Base-by-base conservation (phyloP, 1,140 invertebrate species). In the Phymastichus coffea region DNA sequence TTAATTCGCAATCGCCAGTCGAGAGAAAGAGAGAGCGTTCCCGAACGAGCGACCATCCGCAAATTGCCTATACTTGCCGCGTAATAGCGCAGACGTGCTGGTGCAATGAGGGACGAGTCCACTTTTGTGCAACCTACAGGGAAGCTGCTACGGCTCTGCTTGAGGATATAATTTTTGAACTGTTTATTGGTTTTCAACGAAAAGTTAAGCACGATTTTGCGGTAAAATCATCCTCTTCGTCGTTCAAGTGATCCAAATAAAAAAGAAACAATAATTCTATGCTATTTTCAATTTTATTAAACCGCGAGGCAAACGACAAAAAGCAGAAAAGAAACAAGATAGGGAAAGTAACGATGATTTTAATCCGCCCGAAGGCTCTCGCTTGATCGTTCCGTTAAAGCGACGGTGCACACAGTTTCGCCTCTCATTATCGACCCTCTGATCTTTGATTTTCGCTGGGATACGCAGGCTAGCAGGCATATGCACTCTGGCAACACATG, bases 21-120 rank as follows among this genome's bases (percentile, higher is more conserved):
- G n/a, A 43, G 40, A 20, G 17, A 20, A 22, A 43, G 4, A 46
- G 17, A 12, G 4, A 37, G 38, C 17, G 51, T 26, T n/a, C n/a
- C 28, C 47, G 28, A 30, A 23, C 37, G 64, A 66, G 68, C 57
- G 62, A 19, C 60, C 64, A 70, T 71, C 70, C 64, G 73, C 66
- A 77, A 79, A 76, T 78, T 78, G 68, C 72, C 72, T 67, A 70
- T 68, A 70, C 72, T 70, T 71, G n/a, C n/a, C 73, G 68, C 67
- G 69, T 74, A 78, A 78, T 76, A 75, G 70, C 71, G 61, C 49
- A 65, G 65, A 77, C 67, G 69, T 71, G 72, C 64, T 49, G 15
- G 12, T n/a, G 19, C 19, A 9, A 15, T 12, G 38, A 35, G 8
- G 17, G 47, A 37, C 47, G 28, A 37, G 47, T 49, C 47, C 47